These are phyloP conservation scores for Oplegnathus fasciatus DNA, from an alignment of 2,113 vertebrate species.

Conservation along the genomic window DNA sequence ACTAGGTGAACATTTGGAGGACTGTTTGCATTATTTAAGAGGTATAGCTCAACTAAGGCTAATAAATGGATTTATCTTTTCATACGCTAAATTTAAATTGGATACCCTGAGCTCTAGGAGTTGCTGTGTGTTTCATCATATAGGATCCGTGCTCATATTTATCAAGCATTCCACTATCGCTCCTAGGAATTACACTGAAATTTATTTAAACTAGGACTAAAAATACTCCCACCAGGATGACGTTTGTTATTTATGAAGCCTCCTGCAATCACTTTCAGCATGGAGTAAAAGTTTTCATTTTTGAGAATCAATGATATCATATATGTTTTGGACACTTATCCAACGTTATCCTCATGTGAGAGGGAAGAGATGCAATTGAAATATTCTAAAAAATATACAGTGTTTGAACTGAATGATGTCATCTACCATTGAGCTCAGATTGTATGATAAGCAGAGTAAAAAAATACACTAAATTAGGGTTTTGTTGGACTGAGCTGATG, in stretches of 20 bases:
- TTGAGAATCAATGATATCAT: not conserved
- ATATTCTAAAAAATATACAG: not conserved
- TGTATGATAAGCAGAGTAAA: not conserved
- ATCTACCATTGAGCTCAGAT: not conserved
- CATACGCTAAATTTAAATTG: slow-evolving; percentile 33
- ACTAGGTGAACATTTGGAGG: slow-evolving; percentile 47
- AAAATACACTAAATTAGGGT: not conserved
- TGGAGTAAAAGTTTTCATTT: not conserved
- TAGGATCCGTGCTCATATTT: slow-evolving; percentile 18
- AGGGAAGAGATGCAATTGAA: not conserved
- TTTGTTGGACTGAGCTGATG: not conserved
- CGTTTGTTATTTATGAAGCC: slow-evolving; percentile 19
- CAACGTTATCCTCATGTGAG: not conserved
- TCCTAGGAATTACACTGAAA: not conserved
- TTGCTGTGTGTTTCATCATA: slow-evolving; percentile 60
- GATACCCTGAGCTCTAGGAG: not conserved
- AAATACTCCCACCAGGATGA: not conserved
- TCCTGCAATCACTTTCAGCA: not conserved
- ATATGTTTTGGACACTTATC: not conserved
- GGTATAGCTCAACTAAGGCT: slow-evolving; percentile 4
- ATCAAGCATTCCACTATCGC: slow-evolving; percentile 1
- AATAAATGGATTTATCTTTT: slow-evolving; percentile 40
- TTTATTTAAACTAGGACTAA: slow-evolving; percentile 26
- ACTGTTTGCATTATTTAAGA: slow-evolving; percentile 63
- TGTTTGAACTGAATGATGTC: not conserved